A percentile compares a stretch with the other conserved stretches of the same genome.
These are phyloP conservation scores for Clytia hemisphaerica DNA, from an alignment of 30 jellyfish, hydroid and myxozoan species.

Conservation along the genomic window DNA sequence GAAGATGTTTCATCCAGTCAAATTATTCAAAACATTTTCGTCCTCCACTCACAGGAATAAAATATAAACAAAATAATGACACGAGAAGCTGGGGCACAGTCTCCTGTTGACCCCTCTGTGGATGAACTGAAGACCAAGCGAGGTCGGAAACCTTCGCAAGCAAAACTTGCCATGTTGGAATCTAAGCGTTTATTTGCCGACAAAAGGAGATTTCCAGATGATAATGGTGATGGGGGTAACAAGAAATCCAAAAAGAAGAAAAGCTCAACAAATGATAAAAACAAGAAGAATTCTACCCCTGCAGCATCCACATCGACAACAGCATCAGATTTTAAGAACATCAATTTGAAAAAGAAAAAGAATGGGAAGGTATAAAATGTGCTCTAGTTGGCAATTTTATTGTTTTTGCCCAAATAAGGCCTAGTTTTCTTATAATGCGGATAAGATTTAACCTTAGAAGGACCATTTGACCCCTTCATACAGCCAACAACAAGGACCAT, in stretches of 20 bases:
- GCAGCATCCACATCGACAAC: too few relatives aligned
- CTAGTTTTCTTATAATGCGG: background rate
- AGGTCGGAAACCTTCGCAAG: constrained; percentile 41
- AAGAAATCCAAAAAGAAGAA: constrained; percentile 8
- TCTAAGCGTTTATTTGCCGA: constrained; percentile 32
- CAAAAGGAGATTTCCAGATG: constrained; percentile 23
- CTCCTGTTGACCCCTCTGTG: constrained; percentile 32
- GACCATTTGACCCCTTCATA: too few relatives aligned
- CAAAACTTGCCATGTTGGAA: constrained; percentile 43
- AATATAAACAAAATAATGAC: too few relatives aligned
- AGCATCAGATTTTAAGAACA: background rate
- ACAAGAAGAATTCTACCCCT: background rate
- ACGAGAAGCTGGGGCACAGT: too few relatives aligned
- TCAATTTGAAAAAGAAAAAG: constrained; percentile 24
- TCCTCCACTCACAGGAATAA: too few relatives aligned
- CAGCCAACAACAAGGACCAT: too few relatives aligned
- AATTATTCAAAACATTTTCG: too few relatives aligned
- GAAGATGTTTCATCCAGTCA: too few relatives aligned
- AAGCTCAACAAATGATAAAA: constrained; percentile 5
- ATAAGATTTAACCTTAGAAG: too few relatives aligned
- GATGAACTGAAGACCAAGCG: constrained; percentile 28
- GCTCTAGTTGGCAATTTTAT: background rate
- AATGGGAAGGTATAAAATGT: constrained; percentile 6
- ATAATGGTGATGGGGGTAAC: constrained; percentile 18
- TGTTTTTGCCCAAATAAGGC: background rate